Conservation (phyloP, 2,888 invertebrate species). For the Melangyna quadrimaculata region DNA sequence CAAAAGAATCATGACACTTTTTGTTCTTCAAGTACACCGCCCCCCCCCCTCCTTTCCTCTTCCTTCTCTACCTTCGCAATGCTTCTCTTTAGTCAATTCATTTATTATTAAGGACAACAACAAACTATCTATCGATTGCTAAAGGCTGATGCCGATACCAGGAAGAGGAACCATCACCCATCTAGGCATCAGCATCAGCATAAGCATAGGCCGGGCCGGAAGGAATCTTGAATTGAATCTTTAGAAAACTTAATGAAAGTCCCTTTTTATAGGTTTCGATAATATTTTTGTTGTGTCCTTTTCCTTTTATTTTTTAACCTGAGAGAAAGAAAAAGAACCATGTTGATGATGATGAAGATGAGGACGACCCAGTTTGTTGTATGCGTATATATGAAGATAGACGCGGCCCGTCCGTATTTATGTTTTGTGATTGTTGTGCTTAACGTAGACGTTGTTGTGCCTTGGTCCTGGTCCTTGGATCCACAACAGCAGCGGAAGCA, state of each 20-base stretch:
- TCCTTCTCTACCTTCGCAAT: no score
- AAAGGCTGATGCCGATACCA: neutral
- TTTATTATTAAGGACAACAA: conserved; percentile 15
- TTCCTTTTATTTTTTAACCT: no score
- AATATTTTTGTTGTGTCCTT: conserved; percentile 31
- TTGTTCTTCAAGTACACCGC: neutral
- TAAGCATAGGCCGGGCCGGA: neutral
- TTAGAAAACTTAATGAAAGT: conserved; percentile 60
- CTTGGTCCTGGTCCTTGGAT: neutral
- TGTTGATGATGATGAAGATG: neutral
- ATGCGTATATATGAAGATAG: neutral
- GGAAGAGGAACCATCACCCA: neutral
- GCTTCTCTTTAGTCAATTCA: neutral
- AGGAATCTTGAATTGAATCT: conserved; percentile 41
- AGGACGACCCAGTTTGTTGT: conserved; percentile 46
- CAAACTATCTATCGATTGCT: conserved; percentile 34
- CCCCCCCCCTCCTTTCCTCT: neutral
- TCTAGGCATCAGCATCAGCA: no score
- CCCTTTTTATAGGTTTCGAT: conserved; percentile 37
- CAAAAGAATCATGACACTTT: conserved; percentile 21
- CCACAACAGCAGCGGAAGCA: conserved; percentile 37
- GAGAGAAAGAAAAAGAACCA: no score
- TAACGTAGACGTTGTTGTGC: conserved; percentile 15
- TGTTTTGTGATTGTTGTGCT: conserved; percentile 53
- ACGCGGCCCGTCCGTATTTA: conserved; percentile 30